Evolutionary conservation across 2,113 vertebrate genomes (phyloP).

Genomic region (Columbina picui): DNA sequence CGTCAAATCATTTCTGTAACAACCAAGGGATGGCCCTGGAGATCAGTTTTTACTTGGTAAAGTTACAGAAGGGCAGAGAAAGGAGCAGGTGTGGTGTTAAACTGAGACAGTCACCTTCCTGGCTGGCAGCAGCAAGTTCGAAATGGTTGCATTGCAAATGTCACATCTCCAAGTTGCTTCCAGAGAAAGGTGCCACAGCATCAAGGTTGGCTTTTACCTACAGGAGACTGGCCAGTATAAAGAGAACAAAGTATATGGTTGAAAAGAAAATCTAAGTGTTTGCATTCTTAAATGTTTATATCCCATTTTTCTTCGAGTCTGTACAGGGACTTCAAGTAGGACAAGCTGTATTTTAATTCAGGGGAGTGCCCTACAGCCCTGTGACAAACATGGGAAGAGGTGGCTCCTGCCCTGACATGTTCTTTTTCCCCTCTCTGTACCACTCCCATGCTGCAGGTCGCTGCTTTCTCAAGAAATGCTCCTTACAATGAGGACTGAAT

Average conservation of each 20-base stretch:
- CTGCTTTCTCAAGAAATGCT: not conserved
- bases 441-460: not conserved
- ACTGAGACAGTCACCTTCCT: fast-evolving
- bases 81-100: not conserved
- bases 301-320: not conserved
- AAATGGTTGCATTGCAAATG: not conserved
- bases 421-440: fast-evolving
- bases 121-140: fast-evolving
- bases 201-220: not conserved
- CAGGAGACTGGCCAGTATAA: not conserved
- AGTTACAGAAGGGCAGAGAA: not conserved
- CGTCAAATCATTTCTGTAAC: fast-evolving
- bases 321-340: not conserved
- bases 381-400: not conserved
- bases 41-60: not conserved
- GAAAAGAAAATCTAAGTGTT: not conserved
- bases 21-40: not conserved
- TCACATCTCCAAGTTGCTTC: not conserved
- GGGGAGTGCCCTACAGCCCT: not conserved
- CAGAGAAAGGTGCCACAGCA: not conserved
- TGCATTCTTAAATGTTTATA: not conserved
- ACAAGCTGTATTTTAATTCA: not conserved
- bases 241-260: fast-evolving
- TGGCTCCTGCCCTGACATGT: not conserved
- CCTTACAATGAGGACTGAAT: not conserved